Conservation (phyloP, 2,113 vertebrate genomes). For the Aegotheles bennettii region DNA sequence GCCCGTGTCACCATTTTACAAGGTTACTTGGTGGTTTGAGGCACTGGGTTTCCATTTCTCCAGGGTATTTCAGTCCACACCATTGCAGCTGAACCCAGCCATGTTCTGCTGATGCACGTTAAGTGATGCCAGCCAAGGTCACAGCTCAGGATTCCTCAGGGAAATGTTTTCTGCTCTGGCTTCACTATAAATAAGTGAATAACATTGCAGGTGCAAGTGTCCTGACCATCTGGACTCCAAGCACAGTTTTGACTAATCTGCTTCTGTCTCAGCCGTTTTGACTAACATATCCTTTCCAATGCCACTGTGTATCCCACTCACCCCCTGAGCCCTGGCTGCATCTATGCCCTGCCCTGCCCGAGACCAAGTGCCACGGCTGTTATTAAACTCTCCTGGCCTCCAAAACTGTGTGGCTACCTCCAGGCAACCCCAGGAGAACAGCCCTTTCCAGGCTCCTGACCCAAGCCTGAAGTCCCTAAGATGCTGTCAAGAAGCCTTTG, state of each 20-base stretch:
- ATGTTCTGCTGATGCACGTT: background rate
- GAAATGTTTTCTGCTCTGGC: background rate
- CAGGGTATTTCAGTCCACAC: background rate
- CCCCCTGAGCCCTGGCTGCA: background rate
- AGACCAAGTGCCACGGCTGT: background rate
- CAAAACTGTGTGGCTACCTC: background rate
- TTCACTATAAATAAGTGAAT: background rate
- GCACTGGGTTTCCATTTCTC: background rate
- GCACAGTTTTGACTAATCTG: background rate
- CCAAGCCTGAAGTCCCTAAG: background rate
- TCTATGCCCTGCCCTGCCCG: background rate
- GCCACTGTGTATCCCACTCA: background rate
- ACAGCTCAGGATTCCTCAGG: background rate
- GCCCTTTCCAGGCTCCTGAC: background rate
- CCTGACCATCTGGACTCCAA: background rate
- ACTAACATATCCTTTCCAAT: background rate
- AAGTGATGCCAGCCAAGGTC: background rate
- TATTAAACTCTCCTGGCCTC: background rate
- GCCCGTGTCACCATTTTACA: background rate
- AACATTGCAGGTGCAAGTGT: background rate
- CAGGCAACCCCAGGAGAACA: background rate
- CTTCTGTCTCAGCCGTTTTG: background rate
- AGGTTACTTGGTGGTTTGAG: background rate
- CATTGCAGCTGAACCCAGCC: accelerated
- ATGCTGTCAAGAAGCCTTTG: background rate